Evolutionary conservation across 1,140 invertebrate genomes (phyloP), one percentile per base, ranked within the genome.

Genomic region (Drosophila willistoni): DNA sequence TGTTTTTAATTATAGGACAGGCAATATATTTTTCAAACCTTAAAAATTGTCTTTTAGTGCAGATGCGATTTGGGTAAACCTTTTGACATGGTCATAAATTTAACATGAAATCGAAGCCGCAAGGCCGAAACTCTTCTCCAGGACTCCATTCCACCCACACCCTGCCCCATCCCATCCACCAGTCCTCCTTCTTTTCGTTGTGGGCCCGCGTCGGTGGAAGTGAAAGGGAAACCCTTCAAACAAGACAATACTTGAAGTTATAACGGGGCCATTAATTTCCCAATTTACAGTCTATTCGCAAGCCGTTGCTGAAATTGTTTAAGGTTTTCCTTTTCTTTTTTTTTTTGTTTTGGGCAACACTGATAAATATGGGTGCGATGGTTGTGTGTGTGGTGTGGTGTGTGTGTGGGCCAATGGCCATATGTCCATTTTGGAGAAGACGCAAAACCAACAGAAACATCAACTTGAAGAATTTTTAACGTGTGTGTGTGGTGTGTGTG

Each of bases 281-380:
- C 83, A 87, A 87, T 87, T 87, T 87, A 87, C 83, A 87, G 83
- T 87, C 83, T 87, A 87, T 87, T 87, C 84, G 83, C 83, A 87
- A 87, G 84, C 83, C 83, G 83, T 87, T 87, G 76, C 83, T 73
- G 81, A 89, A 87, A 87, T 87, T 87, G 79, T 87, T 87, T 87
- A 87, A 87, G 83, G 83, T 87, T 87, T 87, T 36, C 33, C 34
- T 59, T 34, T 14, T 29, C 7, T 29, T 29, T 29, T 44, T 14
- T 56, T 56, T 17, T 36, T 57, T 57, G 33, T 57, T 87, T 71
- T 17, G 57, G 56, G 39, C 51, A 59, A 64, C 71, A 77, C 73
- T 71, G 60, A 64, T 54, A 77, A 64, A 79, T 84, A 44, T 82
- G 67, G 63, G 60, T 56, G 47, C 47, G 68, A 74, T 75, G 39